Evolutionary conservation across 2,113 vertebrate species (phyloP).

Genomic region (Rhabdomys dilectus): DNA sequence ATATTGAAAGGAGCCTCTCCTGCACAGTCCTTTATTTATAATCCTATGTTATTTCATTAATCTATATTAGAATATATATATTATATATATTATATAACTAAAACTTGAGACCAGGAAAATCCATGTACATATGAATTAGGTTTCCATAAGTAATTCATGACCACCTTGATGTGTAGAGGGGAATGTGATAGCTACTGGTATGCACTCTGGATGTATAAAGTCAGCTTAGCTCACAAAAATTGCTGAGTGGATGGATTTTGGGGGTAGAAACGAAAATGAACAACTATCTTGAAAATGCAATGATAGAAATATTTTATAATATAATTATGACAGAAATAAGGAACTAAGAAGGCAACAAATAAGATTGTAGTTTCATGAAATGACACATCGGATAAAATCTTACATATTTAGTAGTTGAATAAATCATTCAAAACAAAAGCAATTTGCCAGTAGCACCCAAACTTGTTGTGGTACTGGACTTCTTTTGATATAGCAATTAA

Average conservation of each 20-base stretch:
- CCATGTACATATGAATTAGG: not conserved
- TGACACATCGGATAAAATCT: not conserved
- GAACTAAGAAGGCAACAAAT: not conserved
- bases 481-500: not conserved
- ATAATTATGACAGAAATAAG: not conserved
- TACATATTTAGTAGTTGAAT: not conserved
- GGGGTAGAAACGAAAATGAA: not conserved
- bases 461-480: not conserved
- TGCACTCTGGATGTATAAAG: not conserved
- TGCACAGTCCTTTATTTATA: not conserved
- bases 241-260: not conserved
- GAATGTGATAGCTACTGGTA: accelerated
- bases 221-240: not conserved
- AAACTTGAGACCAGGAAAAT: not conserved
- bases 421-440: not conserved
- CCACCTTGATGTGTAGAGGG: not conserved
- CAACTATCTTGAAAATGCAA: not conserved
- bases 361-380: not conserved
- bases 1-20: not conserved
- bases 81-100: not conserved
- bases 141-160: not conserved
- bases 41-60: not conserved
- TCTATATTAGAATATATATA: not conserved
- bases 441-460: not conserved
- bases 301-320: not conserved